A percentile compares a stretch with the other conserved stretches of the same genome.
phyloP scores from a whole-genome alignment of 2,888 invertebrate species.

The Corythucha ciliata region DNA sequence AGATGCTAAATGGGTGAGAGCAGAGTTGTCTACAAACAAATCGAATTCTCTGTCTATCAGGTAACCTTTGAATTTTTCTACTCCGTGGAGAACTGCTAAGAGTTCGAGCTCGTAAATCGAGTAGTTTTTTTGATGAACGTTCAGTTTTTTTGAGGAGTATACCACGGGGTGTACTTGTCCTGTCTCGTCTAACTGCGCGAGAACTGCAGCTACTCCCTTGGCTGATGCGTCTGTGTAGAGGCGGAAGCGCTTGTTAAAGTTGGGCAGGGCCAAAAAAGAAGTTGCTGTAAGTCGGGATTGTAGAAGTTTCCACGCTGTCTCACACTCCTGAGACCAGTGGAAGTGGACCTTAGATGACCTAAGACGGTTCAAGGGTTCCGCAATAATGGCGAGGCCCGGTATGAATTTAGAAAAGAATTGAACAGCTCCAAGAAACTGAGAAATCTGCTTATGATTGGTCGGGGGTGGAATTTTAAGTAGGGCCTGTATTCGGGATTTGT shows the following conservation, averaged over 20 bases:
- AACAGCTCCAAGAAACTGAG: constrained; percentile 8
- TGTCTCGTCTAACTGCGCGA: constrained; percentile 3
- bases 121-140: constrained; percentile 6
- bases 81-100: background rate
- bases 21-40: constrained; percentile 5
- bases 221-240: constrained; percentile 7
- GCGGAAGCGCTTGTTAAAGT: no score
- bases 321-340: no score
- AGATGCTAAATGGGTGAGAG: constrained; percentile 1
- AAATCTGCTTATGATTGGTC: constrained; percentile 10
- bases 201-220: constrained; percentile 5
- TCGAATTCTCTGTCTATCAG: constrained; percentile 2
- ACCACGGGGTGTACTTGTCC: background rate
- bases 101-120: constrained; percentile 10
- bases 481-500: constrained; percentile 1
- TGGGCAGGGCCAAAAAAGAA: no score
- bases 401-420: constrained; percentile 15
- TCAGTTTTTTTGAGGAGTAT: background rate
- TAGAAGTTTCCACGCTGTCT: no score
- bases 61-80: constrained; percentile 6
- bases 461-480: constrained; percentile 12
- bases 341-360: no score
- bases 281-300: no score
- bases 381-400: no score
- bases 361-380: no score